Conservation (phyloP, 2,113 vertebrate species). For the Ageneiosus marmoratus region DNA sequence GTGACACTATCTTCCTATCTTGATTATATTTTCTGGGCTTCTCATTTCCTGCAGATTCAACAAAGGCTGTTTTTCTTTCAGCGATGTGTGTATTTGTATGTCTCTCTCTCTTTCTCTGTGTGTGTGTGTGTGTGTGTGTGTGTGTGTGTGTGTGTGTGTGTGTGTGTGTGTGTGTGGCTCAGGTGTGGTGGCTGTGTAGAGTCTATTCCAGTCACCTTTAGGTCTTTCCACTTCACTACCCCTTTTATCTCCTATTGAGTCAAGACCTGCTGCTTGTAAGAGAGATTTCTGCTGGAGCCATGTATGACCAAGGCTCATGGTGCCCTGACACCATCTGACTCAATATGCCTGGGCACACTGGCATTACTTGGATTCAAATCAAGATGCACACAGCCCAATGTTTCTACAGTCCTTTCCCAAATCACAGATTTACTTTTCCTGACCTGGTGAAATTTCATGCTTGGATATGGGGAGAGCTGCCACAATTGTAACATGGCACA, state of each 20-base stretch:
- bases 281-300: slow-evolving; percentile 5
- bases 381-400: neutral
- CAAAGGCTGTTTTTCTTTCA: slow-evolving; percentile 42
- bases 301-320: slow-evolving; percentile 1
- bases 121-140: no score
- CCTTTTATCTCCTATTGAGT: slow-evolving; percentile 48
- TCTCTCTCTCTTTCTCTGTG: no score
- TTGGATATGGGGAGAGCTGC: neutral
- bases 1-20: slow-evolving; percentile 1
- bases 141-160: no score
- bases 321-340: slow-evolving; percentile 25
- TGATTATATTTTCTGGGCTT: slow-evolving; percentile 50
- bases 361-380: neutral
- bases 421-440: neutral
- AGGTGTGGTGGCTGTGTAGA: slow-evolving; percentile 39
- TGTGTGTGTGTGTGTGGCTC: neutral
- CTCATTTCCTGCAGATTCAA: slow-evolving; percentile 39
- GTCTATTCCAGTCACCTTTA: slow-evolving; percentile 41
- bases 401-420: neutral
- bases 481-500: neutral
- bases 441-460: neutral
- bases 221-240: slow-evolving; percentile 43
- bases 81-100: no score
- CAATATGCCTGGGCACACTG: slow-evolving; percentile 6
- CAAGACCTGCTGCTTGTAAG: slow-evolving; percentile 24